A percentile compares a stretch with the other conserved stretches of the same genome.
phyloP scores from a whole-genome alignment of 1,140 invertebrate species.

The Agrypnia vestita region DNA sequence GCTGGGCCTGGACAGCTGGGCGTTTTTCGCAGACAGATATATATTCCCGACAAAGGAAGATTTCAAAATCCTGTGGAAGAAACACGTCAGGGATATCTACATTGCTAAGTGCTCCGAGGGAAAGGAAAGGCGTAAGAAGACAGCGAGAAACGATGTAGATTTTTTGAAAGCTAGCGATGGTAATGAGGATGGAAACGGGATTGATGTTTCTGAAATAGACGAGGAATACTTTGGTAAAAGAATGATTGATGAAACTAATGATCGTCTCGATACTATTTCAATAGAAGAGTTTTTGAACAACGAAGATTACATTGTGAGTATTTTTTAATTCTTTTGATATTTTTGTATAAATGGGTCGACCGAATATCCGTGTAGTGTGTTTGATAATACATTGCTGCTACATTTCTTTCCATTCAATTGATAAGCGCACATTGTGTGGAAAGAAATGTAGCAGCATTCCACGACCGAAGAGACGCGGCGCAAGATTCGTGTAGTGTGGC shows the following conservation, averaged over 20 bases:
- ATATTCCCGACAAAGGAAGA: slow-evolving; percentile 7
- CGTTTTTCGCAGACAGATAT: slow-evolving; percentile 10
- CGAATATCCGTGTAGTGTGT: too few species aligned
- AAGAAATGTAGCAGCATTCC: too few species aligned
- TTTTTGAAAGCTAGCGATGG: neutral
- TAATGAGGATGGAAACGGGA: neutral
- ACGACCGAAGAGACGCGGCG: too few species aligned
- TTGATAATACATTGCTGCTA: too few species aligned
- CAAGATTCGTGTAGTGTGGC: too few species aligned
- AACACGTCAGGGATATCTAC: slow-evolving; percentile 13
- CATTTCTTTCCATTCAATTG: too few species aligned
- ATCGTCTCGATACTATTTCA: neutral
- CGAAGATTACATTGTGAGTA: neutral
- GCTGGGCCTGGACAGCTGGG: slow-evolving; percentile 10
- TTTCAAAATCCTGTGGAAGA: slow-evolving; percentile 19
- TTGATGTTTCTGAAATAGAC: neutral
- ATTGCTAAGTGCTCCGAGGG: neutral
- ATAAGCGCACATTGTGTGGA: too few species aligned
- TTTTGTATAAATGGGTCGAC: too few species aligned
- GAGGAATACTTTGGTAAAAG: slow-evolving; percentile 1
- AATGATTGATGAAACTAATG: slow-evolving; percentile 25
- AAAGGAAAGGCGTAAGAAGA: neutral
- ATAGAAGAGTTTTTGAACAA: neutral
- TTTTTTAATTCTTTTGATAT: neutral
- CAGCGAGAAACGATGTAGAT: neutral